These are phyloP conservation scores for Lycia hirtaria DNA, from an alignment of 2,888 invertebrate genomes.

Conservation along the genomic window DNA sequence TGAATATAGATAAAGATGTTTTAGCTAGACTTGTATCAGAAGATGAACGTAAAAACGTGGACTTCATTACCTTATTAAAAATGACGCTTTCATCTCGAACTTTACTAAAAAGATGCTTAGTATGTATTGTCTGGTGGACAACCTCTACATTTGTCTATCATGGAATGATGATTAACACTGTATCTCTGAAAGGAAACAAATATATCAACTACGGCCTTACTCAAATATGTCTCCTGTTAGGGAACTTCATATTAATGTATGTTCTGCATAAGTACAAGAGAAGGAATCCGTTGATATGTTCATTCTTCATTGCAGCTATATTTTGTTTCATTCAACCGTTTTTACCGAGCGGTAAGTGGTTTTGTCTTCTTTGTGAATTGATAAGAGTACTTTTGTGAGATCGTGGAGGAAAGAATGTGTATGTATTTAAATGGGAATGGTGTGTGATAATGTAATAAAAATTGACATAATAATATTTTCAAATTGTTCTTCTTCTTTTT, in stretches of 20 bases:
- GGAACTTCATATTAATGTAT: slow-evolving; percentile 80
- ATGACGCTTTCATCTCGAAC: slow-evolving; percentile 64
- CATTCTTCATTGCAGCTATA: slow-evolving; percentile 83
- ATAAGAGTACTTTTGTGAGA: no score
- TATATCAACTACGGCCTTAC: slow-evolving; percentile 89
- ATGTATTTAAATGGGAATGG: no score
- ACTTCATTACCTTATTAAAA: slow-evolving; percentile 56
- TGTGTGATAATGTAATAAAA: no score
- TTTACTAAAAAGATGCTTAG: slow-evolving; percentile 64
- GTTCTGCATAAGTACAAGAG: slow-evolving; percentile 83
- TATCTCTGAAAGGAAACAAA: slow-evolving; percentile 89
- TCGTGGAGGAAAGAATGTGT: no score
- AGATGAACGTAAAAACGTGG: slow-evolving; percentile 51
- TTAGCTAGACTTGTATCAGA: slow-evolving; percentile 51
- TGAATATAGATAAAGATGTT: slow-evolving; percentile 56
- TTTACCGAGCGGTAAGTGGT: slow-evolving; percentile 78
- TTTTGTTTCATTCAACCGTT: slow-evolving; percentile 87
- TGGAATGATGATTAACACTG: slow-evolving; percentile 90
- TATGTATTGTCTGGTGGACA: slow-evolving; percentile 78
- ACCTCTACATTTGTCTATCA: slow-evolving; percentile 92
- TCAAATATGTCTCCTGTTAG: slow-evolving; percentile 86
- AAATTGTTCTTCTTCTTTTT: no score
- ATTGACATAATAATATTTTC: background rate
- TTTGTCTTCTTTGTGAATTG: no score
- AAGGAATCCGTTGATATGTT: slow-evolving; percentile 80